Conservation (phyloP, 2,113 vertebrate species). For the Telmatochromis sp. region DNA sequence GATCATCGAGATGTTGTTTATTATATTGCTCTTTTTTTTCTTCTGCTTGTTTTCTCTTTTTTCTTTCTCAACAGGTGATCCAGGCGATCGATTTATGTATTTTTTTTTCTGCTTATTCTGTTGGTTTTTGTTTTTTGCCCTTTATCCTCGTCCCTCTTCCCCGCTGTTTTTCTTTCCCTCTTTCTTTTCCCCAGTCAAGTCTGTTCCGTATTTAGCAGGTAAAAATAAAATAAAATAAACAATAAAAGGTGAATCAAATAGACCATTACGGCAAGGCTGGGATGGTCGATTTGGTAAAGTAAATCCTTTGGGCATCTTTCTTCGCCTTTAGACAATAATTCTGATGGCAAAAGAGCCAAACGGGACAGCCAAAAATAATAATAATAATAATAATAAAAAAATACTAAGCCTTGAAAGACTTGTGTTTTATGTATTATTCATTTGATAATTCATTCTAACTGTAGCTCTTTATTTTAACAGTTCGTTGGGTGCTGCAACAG, state of each 20-base stretch:
- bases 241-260: not conserved
- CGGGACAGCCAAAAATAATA: accelerated
- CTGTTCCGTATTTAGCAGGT: accelerated
- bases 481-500: not conserved
- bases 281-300: accelerated
- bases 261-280: not conserved
- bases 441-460: not conserved
- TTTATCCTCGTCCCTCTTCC: accelerated
- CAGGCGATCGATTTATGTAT: accelerated
- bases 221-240: not conserved
- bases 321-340: accelerated
- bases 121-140: not conserved
- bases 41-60: no score
- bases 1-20: accelerated
- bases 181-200: not conserved
- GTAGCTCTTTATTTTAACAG: not conserved
- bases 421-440: not conserved
- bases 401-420: not conserved
- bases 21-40: no score
- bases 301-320: not conserved
- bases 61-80: no score
- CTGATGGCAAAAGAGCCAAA: accelerated
- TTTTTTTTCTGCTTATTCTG: accelerated
- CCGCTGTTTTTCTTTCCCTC: not conserved
- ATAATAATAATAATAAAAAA: accelerated